A percentile compares a stretch with the other conserved stretches of the same genome.
These are phyloP conservation scores for Sphecodes monilicornis DNA, from an alignment of 2,888 invertebrate genomes.

Conservation along the genomic window DNA sequence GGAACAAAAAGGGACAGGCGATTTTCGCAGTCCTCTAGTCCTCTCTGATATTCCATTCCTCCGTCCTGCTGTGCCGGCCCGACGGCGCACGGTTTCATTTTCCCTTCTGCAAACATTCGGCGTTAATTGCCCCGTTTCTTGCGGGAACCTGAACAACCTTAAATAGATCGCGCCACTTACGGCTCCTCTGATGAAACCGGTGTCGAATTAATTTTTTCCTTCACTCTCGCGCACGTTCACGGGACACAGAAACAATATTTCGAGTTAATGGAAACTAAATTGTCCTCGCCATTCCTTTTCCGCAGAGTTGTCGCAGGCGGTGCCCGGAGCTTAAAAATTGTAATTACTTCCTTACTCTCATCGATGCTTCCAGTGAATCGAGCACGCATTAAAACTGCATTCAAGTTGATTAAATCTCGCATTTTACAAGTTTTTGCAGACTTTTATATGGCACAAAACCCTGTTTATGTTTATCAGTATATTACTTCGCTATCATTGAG, in stretches of 20 bases:
- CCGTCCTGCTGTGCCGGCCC: background rate
- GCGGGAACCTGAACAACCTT: conserved; percentile 9
- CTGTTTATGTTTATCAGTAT: background rate
- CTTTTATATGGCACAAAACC: background rate
- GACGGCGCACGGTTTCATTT: conserved; percentile 3
- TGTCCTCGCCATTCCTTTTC: background rate
- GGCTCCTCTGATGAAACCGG: background rate
- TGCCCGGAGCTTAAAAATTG: background rate
- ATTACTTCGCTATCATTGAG: background rate
- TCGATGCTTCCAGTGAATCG: background rate
- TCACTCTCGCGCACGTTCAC: background rate
- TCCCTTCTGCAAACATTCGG: conserved; percentile 25
- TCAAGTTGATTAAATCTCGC: background rate
- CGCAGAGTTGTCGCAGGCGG: no score
- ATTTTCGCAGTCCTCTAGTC: background rate
- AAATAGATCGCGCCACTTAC: conserved; percentile 16
- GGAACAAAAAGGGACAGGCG: conserved; percentile 11
- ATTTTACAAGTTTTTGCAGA: background rate
- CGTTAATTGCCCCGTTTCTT: conserved; percentile 19
- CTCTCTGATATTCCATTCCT: conserved; percentile 12
- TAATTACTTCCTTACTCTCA: background rate
- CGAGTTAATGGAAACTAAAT: background rate
- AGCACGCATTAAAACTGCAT: background rate
- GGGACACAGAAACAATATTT: background rate
- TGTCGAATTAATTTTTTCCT: conserved; percentile 14